These are phyloP conservation scores for Brachyptera risi DNA, from an alignment of 2,888 invertebrate genomes.

Conservation along the genomic window DNA sequence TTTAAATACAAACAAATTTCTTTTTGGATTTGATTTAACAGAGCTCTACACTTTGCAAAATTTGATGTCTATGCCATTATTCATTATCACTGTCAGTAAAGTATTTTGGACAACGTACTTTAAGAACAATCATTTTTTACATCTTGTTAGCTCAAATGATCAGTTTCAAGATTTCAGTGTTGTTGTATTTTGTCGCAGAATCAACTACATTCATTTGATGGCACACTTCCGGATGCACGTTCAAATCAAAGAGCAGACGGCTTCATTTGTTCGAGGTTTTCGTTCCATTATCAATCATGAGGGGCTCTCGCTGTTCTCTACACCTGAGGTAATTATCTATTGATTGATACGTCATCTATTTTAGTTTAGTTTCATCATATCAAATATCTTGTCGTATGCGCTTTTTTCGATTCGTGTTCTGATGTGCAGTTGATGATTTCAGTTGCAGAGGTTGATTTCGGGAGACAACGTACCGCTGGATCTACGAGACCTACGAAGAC, in stretches of 20 bases:
- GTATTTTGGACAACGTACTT: too few species aligned
- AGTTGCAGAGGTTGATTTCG: slow-evolving; percentile 90
- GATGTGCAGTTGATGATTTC: slow-evolving; percentile 33
- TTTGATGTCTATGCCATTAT: too few species aligned
- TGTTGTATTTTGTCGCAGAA: slow-evolving; percentile 54
- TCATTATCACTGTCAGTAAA: too few species aligned
- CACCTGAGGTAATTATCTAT: slow-evolving; percentile 72
- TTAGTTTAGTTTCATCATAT: too few species aligned
- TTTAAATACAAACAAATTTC: too few species aligned
- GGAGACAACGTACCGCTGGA: slow-evolving; percentile 94
- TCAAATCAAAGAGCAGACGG: slow-evolving; percentile 95
- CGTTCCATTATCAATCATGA: slow-evolving; percentile 91
- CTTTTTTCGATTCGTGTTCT: too few species aligned
- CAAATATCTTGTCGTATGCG: background rate
- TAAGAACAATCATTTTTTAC: too few species aligned
- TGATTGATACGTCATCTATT: slow-evolving; percentile 5
- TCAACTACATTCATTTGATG: slow-evolving; percentile 97
- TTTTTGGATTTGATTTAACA: too few species aligned
- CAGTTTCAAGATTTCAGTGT: background rate
- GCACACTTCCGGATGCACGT: slow-evolving; percentile 98
- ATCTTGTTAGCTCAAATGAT: too few species aligned
- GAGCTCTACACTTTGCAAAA: too few species aligned
- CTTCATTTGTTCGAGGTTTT: slow-evolving; percentile 95
- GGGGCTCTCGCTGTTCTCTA: slow-evolving; percentile 91
- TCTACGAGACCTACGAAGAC: slow-evolving; percentile 75